Percentiles rank a stretch among this genome's conserved stretches.
Evolutionary conservation across 2,888 invertebrate species (phyloP).

Genomic region (Caenorhabditis zanzibari): DNA sequence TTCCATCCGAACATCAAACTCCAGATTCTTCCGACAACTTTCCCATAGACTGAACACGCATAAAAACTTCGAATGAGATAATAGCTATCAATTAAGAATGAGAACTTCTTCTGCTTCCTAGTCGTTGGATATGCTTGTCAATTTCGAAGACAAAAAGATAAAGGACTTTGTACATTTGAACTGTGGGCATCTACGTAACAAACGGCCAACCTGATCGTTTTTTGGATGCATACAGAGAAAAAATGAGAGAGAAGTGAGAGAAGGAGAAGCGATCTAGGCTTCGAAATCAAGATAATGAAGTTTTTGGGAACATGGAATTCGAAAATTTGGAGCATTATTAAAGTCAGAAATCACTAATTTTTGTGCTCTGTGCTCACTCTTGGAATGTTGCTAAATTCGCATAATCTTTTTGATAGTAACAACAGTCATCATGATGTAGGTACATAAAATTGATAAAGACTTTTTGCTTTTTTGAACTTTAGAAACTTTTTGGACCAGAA

Average conservation of each 20-base stretch:
- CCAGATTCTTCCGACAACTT: neutral
- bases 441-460: too few species aligned
- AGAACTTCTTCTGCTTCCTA: neutral
- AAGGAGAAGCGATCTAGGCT: too few species aligned
- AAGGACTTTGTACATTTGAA: conserved; percentile 19
- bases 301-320: too few species aligned
- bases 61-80: neutral
- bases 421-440: too few species aligned
- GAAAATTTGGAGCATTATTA: too few species aligned
- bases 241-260: neutral
- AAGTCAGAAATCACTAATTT: too few species aligned
- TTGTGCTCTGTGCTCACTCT: too few species aligned
- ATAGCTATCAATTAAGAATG: neutral
- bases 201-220: conserved; percentile 7
- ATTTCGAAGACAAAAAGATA: neutral
- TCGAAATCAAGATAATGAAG: too few species aligned
- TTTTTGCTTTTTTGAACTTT: too few species aligned
- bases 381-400: too few species aligned
- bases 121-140: conserved; percentile 2
- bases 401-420: too few species aligned
- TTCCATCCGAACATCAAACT: neutral
- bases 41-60: neutral
- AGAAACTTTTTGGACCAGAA: too few species aligned
- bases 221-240: neutral
- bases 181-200: neutral